Base-by-base conservation (phyloP, 2,888 invertebrate genomes). In the Diaperis boleti region DNA sequence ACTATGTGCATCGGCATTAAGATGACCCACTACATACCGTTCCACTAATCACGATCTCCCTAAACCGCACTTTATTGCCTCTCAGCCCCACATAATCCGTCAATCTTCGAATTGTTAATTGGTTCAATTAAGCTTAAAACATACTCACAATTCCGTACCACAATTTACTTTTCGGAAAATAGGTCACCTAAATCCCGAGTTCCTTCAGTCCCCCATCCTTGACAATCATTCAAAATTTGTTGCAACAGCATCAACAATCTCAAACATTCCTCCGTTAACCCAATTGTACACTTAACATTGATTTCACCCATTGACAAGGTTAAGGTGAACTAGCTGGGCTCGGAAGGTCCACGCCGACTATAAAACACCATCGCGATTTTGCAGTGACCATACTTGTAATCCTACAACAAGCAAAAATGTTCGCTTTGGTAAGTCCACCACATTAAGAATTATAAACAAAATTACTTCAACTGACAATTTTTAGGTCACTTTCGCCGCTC, bases 401-500 rank as follows among this genome's bases (percentile, higher is more conserved):
- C n/a, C n/a, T 33, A 50, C 20, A 52, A 15, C 22, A 1, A 22
- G 14, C 47, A 61, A 61, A n/a, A 35, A 61, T 54, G 61, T 61
- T 29, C 55, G 55, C 39, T 39, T 29, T 61, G 47, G 59, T 59
- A 59, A 59, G 59, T 42, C n/a, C n/a, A n/a, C n/a, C n/a, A n/a
- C n/a, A n/a, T n/a, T n/a, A n/a, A n/a, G n/a, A n/a, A n/a, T n/a
- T n/a, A n/a, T 10, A 22, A 8, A n/a, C 15, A 5, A 17, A 17
- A 17, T 15, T 8, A 7, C 18, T n/a, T 10, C 7, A 18, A 41
- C 8, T 26, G 2, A 26, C n/a, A 8, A 15, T 31, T 47, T 29
- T 8, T 13, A 86, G 86, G 76, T 86, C 68, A 82, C 81, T 54
- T 82, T 86, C 77, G 79, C 81, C 74, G 83, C 84, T 66, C 64